These are phyloP conservation scores for Leiothrix lutea DNA, from an alignment of 2,113 vertebrate genomes.

Conservation along the genomic window DNA sequence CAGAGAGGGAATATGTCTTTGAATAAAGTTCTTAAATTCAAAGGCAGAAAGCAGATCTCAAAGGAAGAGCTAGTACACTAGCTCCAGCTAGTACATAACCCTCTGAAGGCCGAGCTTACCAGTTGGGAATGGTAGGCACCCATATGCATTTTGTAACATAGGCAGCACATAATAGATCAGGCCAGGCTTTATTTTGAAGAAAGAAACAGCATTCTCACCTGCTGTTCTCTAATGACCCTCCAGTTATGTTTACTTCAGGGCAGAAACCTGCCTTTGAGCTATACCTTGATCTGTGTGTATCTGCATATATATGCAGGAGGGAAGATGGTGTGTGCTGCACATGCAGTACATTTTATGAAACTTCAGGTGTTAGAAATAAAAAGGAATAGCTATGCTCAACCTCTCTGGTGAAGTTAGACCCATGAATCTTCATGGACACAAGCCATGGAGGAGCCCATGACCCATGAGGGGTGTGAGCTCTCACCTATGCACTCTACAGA, in stretches of 20 bases:
- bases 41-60: background rate
- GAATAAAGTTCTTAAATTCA: background rate
- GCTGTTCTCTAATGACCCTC: background rate
- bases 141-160: background rate
- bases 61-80: background rate
- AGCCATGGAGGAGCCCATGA: rapidly evolving
- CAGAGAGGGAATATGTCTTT: background rate
- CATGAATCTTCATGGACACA: background rate
- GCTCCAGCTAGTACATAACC: background rate
- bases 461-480: background rate
- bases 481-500: background rate
- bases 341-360: background rate
- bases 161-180: background rate
- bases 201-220: background rate
- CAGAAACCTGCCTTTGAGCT: background rate
- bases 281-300: rapidly evolving
- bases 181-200: background rate
- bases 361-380: background rate
- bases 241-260: background rate
- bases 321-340: background rate
- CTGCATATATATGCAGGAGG: background rate
- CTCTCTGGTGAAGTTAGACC: background rate
- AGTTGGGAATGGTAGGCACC: background rate
- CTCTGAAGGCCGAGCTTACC: background rate
- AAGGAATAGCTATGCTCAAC: background rate